Conservation (phyloP, 1,140 invertebrate genomes). For the Orchesella cincta region DNA sequence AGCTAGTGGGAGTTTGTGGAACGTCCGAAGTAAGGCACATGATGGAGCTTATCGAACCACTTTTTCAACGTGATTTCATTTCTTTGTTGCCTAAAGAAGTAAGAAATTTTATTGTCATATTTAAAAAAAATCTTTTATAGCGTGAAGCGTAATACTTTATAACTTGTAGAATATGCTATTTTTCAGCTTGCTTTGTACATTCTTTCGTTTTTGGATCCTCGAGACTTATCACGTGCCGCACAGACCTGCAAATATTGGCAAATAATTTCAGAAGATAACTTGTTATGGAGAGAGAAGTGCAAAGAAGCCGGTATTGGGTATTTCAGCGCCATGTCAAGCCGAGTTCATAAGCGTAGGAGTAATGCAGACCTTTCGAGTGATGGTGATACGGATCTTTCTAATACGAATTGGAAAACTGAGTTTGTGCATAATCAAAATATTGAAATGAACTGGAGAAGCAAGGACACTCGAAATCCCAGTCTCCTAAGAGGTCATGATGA, state of each 20-base stretch:
- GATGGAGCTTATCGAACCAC: constrained; percentile 96
- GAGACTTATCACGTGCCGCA: constrained; percentile 85
- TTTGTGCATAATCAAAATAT: constrained; percentile 93
- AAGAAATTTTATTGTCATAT: constrained; percentile 19
- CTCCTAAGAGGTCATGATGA: constrained; percentile 96
- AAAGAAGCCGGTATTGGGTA: constrained; percentile 73
- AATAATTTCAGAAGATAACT: constrained; percentile 91
- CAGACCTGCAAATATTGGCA: constrained; percentile 97
- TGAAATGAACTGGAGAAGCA: constrained; percentile 92
- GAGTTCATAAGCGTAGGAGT: constrained; percentile 31
- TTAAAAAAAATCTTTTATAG: neutral
- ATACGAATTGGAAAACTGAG: constrained; percentile 61
- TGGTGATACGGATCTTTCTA: neutral
- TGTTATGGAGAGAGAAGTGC: constrained; percentile 97
- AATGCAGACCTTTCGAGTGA: neutral
- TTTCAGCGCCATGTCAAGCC: constrained; percentile 49
- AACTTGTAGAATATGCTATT: constrained; percentile 19
- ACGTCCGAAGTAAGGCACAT: constrained; percentile 90
- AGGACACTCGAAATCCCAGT: constrained; percentile 77
- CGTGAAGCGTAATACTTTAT: neutral
- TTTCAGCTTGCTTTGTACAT: constrained; percentile 84
- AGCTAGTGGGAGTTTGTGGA: constrained; percentile 84
- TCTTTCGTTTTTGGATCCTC: constrained; percentile 86
- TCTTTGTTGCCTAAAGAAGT: constrained; percentile 91
- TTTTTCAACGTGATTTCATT: constrained; percentile 97